phyloP scores from a whole-genome alignment of 1,140 invertebrate genomes.

The Drosophila biarmipes region DNA sequence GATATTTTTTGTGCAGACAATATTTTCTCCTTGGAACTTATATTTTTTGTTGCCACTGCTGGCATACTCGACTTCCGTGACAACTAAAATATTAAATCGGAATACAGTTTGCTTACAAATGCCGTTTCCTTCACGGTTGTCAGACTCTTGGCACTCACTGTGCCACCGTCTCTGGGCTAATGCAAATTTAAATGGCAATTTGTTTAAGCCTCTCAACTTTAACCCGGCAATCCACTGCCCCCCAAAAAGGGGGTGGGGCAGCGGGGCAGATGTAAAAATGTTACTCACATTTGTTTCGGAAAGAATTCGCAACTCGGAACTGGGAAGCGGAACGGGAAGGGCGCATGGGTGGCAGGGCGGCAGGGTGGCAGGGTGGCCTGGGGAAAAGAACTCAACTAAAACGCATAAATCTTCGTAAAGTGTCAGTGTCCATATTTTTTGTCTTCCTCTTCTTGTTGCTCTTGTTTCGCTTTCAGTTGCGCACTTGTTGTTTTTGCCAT shows the following conservation, averaged over 20 bases:
- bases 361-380: too few relatives aligned
- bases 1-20: too few relatives aligned
- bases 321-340: not conserved
- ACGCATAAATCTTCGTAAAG: conserved; percentile 82
- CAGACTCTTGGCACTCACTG: conserved; percentile 30
- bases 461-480: conserved; percentile 36
- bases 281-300: conserved; percentile 46
- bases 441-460: conserved; percentile 35
- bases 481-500: conserved; percentile 57
- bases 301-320: conserved; percentile 29
- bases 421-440: conserved; percentile 81
- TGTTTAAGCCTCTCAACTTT: conserved; percentile 56
- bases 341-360: not conserved
- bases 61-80: not conserved
- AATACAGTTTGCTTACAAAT: conserved; percentile 12
- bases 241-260: not conserved
- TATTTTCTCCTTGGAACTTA: too few relatives aligned
- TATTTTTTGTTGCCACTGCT: not conserved
- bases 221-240: conserved; percentile 34
- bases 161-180: conserved; percentile 39
- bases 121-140: conserved; percentile 22
- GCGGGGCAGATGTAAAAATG: conserved; percentile 43
- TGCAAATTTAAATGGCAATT: conserved; percentile 68
- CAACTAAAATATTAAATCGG: conserved; percentile 17
- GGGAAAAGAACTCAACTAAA: conserved; percentile 67